Percentiles rank a stretch among this genome's conserved stretches.
Conservation (phyloP, 2,113 vertebrate genomes). For the Tetrao urogallus region DNA sequence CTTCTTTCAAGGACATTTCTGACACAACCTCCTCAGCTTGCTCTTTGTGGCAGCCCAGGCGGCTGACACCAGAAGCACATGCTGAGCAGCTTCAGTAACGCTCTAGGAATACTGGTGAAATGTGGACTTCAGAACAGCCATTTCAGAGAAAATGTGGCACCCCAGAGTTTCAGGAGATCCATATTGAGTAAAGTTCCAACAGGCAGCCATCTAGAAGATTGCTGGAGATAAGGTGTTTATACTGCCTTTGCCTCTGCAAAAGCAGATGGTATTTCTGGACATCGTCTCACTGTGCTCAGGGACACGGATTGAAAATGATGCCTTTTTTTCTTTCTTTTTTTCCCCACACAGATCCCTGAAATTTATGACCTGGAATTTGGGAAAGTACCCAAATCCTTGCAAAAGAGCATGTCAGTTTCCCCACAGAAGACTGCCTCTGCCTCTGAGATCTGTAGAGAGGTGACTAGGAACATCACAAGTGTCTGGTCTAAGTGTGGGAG, state of each 20-base stretch:
- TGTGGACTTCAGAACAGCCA: not conserved
- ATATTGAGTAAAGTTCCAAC: not conserved
- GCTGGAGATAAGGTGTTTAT: not conserved
- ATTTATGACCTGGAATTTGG: not conserved
- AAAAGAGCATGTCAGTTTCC: not conserved
- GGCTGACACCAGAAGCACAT: not conserved
- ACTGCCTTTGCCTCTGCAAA: not conserved
- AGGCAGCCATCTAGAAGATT: not conserved
- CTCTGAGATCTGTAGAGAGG: not conserved
- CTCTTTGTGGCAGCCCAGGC: not conserved
- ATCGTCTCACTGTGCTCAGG: not conserved
- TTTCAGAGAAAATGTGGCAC: not conserved
- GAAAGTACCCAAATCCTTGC: not conserved
- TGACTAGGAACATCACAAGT: not conserved
- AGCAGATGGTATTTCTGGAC: not conserved
- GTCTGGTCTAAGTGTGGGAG: not conserved
- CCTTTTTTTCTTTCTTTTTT: not conserved
- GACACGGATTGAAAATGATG: not conserved
- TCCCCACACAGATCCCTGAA: not conserved
- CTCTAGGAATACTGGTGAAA: not conserved
- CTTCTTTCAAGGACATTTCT: not conserved
- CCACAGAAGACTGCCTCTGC: not conserved
- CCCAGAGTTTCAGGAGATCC: not conserved
- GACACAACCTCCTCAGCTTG: not conserved
- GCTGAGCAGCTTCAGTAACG: not conserved